Conservation (phyloP, 1,140 invertebrate species). For the Lucilia sericata region DNA sequence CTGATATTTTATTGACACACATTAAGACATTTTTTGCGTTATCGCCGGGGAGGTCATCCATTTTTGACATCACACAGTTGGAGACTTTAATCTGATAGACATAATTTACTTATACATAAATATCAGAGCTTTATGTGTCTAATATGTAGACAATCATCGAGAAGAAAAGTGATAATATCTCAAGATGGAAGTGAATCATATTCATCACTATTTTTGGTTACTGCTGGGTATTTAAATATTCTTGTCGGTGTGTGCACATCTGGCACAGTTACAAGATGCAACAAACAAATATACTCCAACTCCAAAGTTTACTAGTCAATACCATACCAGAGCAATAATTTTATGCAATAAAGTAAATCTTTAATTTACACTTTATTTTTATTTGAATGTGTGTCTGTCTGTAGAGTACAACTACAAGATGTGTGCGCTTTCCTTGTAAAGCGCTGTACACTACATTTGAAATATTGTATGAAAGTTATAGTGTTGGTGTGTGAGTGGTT, state of each 20-base stretch:
- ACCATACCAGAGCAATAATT: slow-evolving; percentile 10
- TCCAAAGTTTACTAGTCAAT: neutral
- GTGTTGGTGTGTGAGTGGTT: neutral
- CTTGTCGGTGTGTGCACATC: neutral
- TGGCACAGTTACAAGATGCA: neutral
- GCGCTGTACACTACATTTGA: neutral
- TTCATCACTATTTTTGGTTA: neutral
- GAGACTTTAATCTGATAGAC: too few species aligned
- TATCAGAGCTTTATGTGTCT: too few species aligned
- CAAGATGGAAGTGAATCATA: too few species aligned
- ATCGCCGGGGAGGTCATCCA: too few species aligned
- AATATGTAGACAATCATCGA: too few species aligned
- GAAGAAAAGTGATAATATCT: too few species aligned
- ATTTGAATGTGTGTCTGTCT: neutral
- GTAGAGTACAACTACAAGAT: neutral
- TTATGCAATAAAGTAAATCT: slow-evolving; percentile 27
- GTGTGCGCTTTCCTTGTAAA: neutral
- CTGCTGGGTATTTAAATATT: neutral
- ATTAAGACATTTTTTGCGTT: too few species aligned
- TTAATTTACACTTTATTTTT: slow-evolving; percentile 27
- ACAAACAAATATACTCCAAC: neutral
- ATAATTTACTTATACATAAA: too few species aligned
- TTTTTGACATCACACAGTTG: too few species aligned
- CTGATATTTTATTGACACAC: too few species aligned
- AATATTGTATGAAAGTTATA: neutral